phyloP scores from a whole-genome alignment of 2,113 vertebrate species.

The Tinamus guttatus region DNA sequence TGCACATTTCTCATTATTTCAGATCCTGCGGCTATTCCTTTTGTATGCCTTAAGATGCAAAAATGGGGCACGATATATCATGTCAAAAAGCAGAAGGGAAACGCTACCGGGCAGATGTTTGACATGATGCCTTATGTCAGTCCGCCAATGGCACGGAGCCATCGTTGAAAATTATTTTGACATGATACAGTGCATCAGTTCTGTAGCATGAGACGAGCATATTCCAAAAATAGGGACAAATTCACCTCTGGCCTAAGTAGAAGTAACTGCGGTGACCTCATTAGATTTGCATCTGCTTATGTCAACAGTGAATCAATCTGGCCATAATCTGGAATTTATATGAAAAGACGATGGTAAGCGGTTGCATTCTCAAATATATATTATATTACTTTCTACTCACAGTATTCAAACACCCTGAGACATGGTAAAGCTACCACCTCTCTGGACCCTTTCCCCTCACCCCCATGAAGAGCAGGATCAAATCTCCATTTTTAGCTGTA shows the following conservation, averaged over 20 bases:
- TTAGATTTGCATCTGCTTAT: constrained; percentile 64
- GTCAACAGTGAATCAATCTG: constrained; percentile 50
- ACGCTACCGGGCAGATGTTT: constrained; percentile 36
- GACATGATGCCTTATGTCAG: not conserved
- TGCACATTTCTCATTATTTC: not conserved
- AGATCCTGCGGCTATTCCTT: not conserved
- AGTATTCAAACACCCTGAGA: not conserved
- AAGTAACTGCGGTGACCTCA: constrained; percentile 60
- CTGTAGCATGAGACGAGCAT: not conserved
- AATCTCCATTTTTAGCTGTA: constrained; percentile 1
- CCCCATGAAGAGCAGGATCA: not conserved
- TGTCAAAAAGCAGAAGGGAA: not conserved
- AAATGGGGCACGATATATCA: not conserved
- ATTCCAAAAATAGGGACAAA: constrained; percentile 66
- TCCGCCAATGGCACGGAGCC: not conserved
- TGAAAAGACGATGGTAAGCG: constrained; percentile 1
- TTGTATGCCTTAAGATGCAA: accelerated
- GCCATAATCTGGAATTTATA: not conserved
- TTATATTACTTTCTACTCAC: not conserved
- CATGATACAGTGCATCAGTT: not conserved
- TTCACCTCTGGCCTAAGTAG: constrained; percentile 56
- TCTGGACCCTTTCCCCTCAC: not conserved
- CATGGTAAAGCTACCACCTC: not conserved
- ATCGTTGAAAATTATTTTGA: constrained; percentile 21
- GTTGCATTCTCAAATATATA: constrained; percentile 12